Evolutionary conservation across 2,797 vertebrate species (phyloP), one percentile per base, ranked within the genome.

Genomic region (Decapterus maruadsi): DNA sequence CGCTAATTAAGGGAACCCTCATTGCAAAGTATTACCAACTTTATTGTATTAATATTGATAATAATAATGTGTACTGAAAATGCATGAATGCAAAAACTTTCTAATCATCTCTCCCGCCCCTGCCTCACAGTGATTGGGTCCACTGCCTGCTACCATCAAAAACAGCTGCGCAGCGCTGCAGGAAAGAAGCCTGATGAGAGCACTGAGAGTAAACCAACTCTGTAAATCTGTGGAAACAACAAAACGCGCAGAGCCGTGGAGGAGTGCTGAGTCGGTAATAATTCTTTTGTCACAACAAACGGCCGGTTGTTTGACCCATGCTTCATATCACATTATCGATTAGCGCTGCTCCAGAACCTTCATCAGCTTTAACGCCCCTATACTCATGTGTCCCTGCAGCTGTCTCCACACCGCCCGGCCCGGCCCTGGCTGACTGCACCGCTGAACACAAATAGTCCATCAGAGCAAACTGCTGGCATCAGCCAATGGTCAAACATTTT

Each of bases 401-500:
- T 66, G 48, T 65, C 45, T 81, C 63, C 42, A 60, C 26, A 68
- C 26, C n/a, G 65, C 60, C 26, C 26, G 26, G 26, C 26, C 26
- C 26, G 3, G 60, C 56, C 26, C 61, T 62, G 74, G 29, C 34
- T 40, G 58, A 77, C 36, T 59, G 58, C 22, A 79, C 75, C 76
- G 69, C 58, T 76, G 62, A 75, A 50, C 75, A 68, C 79, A 74
- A 74, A 67, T 26, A 65, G 50, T 68, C 51, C 65, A 73, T 80
- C 67, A 74, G 16, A 69, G 45, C 56, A 71, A 71, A 71, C 68
- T 55, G 42, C 11, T 61, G 13, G 16, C 67, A 66, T 6, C 31
- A 53, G 65, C 75, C 68, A 54, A 26, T 40, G 54, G 73, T 34
- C 70, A 82, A 69, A 80, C 43, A 65, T 50, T 72, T 77, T 54